Evolutionary conservation across 1,140 invertebrate genomes (phyloP).

Genomic region (Vanessa tameamea): DNA sequence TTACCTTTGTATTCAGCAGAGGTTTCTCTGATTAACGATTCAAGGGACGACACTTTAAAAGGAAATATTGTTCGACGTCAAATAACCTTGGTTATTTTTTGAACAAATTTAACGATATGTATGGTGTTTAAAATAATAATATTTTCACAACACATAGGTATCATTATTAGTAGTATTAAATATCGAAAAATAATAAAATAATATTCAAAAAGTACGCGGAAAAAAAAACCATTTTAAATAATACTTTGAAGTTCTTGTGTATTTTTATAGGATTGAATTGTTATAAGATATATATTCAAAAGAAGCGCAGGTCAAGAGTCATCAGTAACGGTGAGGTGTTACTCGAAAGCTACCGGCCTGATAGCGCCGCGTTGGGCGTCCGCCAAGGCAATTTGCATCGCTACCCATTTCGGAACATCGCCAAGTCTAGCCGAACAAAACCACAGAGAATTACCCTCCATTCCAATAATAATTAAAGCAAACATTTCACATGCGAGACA

Average conservation of each 20-base stretch:
- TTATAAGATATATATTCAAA: slow-evolving; percentile 10
- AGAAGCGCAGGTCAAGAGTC: slow-evolving; percentile 53
- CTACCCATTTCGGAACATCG: slow-evolving; percentile 80
- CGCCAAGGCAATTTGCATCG: slow-evolving; percentile 80
- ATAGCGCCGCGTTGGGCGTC: slow-evolving; percentile 76
- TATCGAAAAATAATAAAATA: neutral
- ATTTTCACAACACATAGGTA: no score
- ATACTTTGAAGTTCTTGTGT: neutral
- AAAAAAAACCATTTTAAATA: neutral
- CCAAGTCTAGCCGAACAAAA: slow-evolving; percentile 81
- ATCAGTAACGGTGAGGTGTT: slow-evolving; percentile 60
- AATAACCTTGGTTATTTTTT: slow-evolving; percentile 55
- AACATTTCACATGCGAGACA: slow-evolving; percentile 76
- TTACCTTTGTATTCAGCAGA: slow-evolving; percentile 71
- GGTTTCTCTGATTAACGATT: slow-evolving; percentile 75
- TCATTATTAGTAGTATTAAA: no score
- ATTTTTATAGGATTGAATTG: neutral
- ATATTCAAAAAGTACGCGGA: neutral
- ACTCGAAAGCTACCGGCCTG: slow-evolving; percentile 58
- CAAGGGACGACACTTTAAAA: slow-evolving; percentile 75
- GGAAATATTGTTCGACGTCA: slow-evolving; percentile 71
- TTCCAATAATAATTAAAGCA: slow-evolving; percentile 81
- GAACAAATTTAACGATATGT: slow-evolving; percentile 29
- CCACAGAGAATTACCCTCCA: slow-evolving; percentile 79
- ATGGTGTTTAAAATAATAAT: no score